phyloP scores from a whole-genome alignment of 1,140 invertebrate species.

The Zaprionus nigranus region DNA sequence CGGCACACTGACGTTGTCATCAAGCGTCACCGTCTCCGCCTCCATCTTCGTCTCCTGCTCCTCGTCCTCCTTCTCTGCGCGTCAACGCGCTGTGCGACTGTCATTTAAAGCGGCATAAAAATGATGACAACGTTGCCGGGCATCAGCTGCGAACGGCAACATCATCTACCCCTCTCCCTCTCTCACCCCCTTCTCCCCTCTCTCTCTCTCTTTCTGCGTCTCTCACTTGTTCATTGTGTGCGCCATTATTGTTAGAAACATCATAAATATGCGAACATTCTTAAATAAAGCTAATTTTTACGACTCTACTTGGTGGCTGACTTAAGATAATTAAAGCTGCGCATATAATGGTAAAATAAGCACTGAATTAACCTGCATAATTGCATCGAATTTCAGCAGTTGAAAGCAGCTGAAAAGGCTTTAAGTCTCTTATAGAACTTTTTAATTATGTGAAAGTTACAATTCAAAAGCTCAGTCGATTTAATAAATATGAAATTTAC shows the following conservation, averaged over 20 bases:
- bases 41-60: constrained; percentile 1
- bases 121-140: constrained; percentile 47
- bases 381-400: neutral
- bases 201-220: neutral
- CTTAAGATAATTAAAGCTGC: constrained; percentile 41
- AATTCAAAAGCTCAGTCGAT: neutral
- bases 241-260: constrained; percentile 41
- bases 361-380: neutral
- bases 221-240: neutral
- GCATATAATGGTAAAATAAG: neutral
- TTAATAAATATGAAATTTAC: neutral
- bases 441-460: too few relatives aligned
- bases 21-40: constrained; percentile 37
- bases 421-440: too few relatives aligned
- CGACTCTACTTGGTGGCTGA: constrained; percentile 23
- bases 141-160: constrained; percentile 50
- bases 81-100: constrained; percentile 22
- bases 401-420: neutral
- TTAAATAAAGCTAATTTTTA: constrained; percentile 47
- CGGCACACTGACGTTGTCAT: constrained; percentile 47
- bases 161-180: constrained; percentile 9
- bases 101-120: constrained; percentile 62
- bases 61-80: too few relatives aligned
- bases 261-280: constrained; percentile 48
- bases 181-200: neutral